Conservation (phyloP, 2,888 invertebrate species). For the Aromia moschata region DNA sequence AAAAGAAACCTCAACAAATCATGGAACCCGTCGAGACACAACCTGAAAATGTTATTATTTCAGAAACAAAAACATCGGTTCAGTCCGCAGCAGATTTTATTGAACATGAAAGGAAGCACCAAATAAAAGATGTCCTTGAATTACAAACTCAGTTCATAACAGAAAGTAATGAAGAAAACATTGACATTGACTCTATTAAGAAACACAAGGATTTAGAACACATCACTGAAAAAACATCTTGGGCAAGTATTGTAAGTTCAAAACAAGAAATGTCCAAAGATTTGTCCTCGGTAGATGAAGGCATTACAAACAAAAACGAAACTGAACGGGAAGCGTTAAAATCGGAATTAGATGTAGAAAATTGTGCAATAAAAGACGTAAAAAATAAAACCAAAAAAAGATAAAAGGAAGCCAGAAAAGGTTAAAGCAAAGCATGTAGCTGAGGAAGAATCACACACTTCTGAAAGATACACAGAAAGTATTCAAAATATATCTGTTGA, state of each 20-base stretch:
- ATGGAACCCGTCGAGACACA: too few relatives aligned
- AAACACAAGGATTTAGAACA: too few relatives aligned
- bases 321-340: background rate
- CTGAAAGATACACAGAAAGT: too few relatives aligned
- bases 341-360: too few relatives aligned
- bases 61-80: background rate
- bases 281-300: background rate
- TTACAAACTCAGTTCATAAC: background rate
- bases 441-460: too few relatives aligned
- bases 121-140: background rate
- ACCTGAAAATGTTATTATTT: background rate
- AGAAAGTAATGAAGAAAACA: too few relatives aligned
- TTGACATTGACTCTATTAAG: too few relatives aligned
- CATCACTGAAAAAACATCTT: conserved; percentile 12
- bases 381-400: too few relatives aligned
- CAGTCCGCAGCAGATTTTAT: background rate
- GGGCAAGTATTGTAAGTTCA: conserved; percentile 35
- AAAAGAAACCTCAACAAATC: background rate
- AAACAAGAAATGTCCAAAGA: conserved; percentile 21
- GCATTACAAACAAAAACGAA: background rate
- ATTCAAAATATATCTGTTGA: background rate
- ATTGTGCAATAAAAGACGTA: too few relatives aligned
- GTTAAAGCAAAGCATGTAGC: too few relatives aligned
- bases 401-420: too few relatives aligned
- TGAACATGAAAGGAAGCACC: background rate